These are phyloP conservation scores for Gobius niger DNA, from an alignment of 2,113 vertebrate species.

Conservation along the genomic window DNA sequence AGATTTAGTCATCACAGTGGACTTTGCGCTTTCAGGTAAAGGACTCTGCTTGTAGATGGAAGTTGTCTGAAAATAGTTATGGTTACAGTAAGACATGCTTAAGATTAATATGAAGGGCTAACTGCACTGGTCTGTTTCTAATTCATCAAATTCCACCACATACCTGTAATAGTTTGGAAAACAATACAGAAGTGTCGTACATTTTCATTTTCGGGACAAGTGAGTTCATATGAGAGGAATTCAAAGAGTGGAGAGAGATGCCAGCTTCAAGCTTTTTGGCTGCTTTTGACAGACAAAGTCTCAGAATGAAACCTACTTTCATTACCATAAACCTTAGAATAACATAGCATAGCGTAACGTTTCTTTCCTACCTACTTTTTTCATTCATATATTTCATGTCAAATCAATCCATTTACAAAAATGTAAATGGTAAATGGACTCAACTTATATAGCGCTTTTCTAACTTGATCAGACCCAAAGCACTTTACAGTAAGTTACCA, in stretches of 20 bases:
- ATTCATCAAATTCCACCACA: slow-evolving; percentile 23
- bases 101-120: slow-evolving; percentile 21
- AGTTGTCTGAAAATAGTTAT: slow-evolving; percentile 41
- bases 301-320: too few relatives aligned
- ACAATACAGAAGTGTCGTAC: slow-evolving; percentile 10
- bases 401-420: too few relatives aligned
- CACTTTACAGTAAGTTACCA: too few relatives aligned
- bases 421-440: too few relatives aligned
- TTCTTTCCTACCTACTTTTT: too few relatives aligned
- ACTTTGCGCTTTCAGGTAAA: slow-evolving; percentile 49
- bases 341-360: too few relatives aligned
- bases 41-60: slow-evolving; percentile 60
- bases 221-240: slow-evolving; percentile 62
- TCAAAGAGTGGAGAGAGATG: slow-evolving; percentile 34
- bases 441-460: too few relatives aligned
- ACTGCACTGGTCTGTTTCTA: slow-evolving; percentile 39
- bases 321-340: too few relatives aligned
- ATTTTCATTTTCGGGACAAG: slow-evolving; percentile 15
- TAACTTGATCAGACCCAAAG: too few relatives aligned
- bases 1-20: slow-evolving; percentile 58
- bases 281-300: neutral
- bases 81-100: slow-evolving; percentile 40
- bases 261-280: slow-evolving; percentile 39
- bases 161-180: slow-evolving; percentile 30
- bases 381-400: too few relatives aligned